A percentile compares a stretch with the other conserved stretches of the same genome.
phyloP scores from a whole-genome alignment of 53 echinoderm and acorn worm species.

The Echinometra lucunter region DNA sequence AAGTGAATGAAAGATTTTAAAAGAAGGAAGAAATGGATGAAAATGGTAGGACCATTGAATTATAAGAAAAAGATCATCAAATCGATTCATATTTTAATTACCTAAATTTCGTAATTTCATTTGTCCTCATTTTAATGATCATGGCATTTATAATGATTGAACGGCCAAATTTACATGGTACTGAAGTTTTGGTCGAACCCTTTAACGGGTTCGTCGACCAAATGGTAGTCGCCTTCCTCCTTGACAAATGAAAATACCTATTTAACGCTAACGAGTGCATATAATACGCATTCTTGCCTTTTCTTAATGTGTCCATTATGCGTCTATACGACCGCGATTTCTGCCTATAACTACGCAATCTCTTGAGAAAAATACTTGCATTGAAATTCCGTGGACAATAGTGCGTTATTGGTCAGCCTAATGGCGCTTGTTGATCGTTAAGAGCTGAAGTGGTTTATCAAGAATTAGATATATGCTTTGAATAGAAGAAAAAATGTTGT shows the following conservation, averaged over 20 bases:
- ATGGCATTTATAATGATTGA: too few relatives aligned
- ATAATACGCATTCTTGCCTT: neutral
- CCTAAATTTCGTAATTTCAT: too few relatives aligned
- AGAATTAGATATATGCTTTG: neutral
- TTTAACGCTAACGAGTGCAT: neutral
- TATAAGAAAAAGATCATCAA: too few relatives aligned
- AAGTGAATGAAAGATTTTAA: too few relatives aligned
- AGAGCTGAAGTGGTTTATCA: neutral
- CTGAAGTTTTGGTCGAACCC: neutral
- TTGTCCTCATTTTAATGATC: too few relatives aligned
- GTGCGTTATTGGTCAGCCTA: neutral
- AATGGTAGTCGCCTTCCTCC: neutral
- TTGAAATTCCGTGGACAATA: neutral
- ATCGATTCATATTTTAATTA: too few relatives aligned
- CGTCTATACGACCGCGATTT: neutral
- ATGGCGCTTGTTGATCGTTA: neutral
- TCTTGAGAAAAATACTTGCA: neutral
- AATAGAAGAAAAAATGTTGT: too few relatives aligned
- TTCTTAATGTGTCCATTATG: neutral
- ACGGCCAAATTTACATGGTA: too few relatives aligned
- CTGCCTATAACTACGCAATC: neutral
- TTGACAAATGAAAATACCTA: neutral
- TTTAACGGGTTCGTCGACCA: neutral
- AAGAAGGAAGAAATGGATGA: too few relatives aligned
- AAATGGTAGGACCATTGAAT: too few relatives aligned